A percentile compares a stretch with the other conserved stretches of the same genome.
phyloP scores from a whole-genome alignment of 2,888 invertebrate genomes.

The Dorcus parallelipipedus region DNA sequence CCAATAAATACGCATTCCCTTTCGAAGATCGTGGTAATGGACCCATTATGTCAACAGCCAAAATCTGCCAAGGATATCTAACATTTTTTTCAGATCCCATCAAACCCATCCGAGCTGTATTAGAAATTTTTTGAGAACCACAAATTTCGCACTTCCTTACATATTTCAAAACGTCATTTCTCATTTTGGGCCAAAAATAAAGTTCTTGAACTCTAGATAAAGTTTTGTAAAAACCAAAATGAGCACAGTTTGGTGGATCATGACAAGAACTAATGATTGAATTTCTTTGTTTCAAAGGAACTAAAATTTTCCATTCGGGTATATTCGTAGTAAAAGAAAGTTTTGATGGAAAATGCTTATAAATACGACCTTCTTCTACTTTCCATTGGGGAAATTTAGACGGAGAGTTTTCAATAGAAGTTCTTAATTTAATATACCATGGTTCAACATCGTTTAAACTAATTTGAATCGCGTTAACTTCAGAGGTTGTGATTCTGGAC shows the following conservation, averaged over 20 bases:
- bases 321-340: neutral
- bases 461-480: too few species aligned
- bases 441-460: too few species aligned
- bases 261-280: too few species aligned
- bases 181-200: constrained; percentile 24
- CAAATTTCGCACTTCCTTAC: neutral
- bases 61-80: neutral
- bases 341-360: too few species aligned
- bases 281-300: neutral
- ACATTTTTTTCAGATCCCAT: neutral
- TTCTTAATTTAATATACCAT: too few species aligned
- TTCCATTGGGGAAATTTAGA: too few species aligned
- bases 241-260: constrained; percentile 15
- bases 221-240: constrained; percentile 24
- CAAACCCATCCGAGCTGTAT: neutral
- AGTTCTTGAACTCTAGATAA: constrained; percentile 18
- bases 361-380: too few species aligned
- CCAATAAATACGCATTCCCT: neutral
- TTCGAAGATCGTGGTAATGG: neutral
- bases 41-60: neutral
- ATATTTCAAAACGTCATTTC: neutral
- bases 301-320: constrained; percentile 3
- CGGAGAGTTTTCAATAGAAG: too few species aligned
- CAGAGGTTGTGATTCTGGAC: too few species aligned
- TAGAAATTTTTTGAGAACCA: neutral